Base-by-base conservation (phyloP, 2,797 vertebrate genomes). In the Diplodus sargus region DNA sequence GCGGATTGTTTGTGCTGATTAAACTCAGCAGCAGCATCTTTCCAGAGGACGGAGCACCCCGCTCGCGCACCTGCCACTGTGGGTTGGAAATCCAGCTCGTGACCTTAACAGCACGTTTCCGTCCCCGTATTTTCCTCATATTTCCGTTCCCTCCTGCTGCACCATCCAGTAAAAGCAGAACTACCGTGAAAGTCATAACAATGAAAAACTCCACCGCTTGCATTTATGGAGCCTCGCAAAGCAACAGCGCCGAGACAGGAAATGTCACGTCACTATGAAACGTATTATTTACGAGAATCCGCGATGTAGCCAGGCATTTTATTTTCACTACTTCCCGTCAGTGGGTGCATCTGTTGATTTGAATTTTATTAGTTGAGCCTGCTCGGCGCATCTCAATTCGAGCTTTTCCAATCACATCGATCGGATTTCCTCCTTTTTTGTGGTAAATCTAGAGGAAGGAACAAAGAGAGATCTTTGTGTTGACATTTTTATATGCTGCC, bases 211-310 rank as follows among this genome's bases (percentile, higher is more conserved):
- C 65, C 30, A 42, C 51, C 20, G 28, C 67, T 22, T 56, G 54
- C 61, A 74, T 86, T 87, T 58, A 81, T 57, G 67, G 48, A 30
- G 56, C 60, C 71, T 76, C 25, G 16, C 61, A 71, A 69, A 85
- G 72, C 72, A 47, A 28, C 64, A 3, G 67, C 22, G 69, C 76
- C 66, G 52, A 51, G 59, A 52, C 39, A 58, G 69, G 71, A 83
- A 84, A 71, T 64, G 54, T 81, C 66, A 17, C 59, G 1, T 76
- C 74, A 16, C 70, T 22, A 30, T 62, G 68, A 69, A 70, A 69
- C 51, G 3, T 52, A 56, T 83, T 75, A 76, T 90, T 90, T 83
- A 84, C 68, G 62, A 79, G 83, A 45, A 70, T 59, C 82, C 72
- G 70, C 43, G 43, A 12, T 62, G 71, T 60, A 76, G 83, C 73